Base-by-base conservation (phyloP, 2,888 invertebrate species). In the Brachyopa scutellaris region DNA sequence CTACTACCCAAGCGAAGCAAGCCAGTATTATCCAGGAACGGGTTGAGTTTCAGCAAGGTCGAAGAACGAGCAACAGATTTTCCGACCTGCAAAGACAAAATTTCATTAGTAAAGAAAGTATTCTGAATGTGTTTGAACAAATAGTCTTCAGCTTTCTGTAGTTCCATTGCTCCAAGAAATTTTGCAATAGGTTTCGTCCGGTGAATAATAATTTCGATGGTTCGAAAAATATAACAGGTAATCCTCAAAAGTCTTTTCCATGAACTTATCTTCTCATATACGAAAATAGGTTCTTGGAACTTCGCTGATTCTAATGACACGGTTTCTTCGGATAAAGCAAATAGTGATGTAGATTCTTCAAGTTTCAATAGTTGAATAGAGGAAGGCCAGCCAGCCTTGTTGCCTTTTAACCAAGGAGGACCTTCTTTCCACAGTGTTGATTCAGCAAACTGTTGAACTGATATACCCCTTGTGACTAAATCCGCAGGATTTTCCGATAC, bases 1-100 rank as follows among this genome's bases (percentile, higher is more conserved):
- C 70, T 49, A 7, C 64, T 45, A 36, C 53, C 38, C 26, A 61
- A 26, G 3, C 70, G 42, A n/a, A 61, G 9, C 8, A 61, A 26
- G 4, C 61, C 59, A 23, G 11, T 1, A 8, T 55, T 9, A n/a
- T 55, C 67, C 8, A 55, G 1, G 40, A 55, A 26, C 13, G 47
- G 26, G 23, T 33, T 38, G 15, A 59, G 29, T 21, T 40, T n/a
- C 19, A 42, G 21, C 17, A 57, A 17, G 15, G 13, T 33, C n/a
- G 33, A 15, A 5, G 29, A 53, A 23, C 38, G 11, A 11, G 26
- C 7, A 13, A 8, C n/a, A n/a, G 62, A 17, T 13, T 45, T 62
- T 17, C 38, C 29, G 23, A 11, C 17, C 33, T 15, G 3, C 38
- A 38, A 38, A 11, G 6, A 15, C 13, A 51, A 38, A 36, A 38